Percentiles rank a stretch among this genome's conserved stretches.
These are phyloP conservation scores for Oreonectes daqikongensis DNA, from an alignment of 2,797 vertebrate genomes.

Conservation along the genomic window DNA sequence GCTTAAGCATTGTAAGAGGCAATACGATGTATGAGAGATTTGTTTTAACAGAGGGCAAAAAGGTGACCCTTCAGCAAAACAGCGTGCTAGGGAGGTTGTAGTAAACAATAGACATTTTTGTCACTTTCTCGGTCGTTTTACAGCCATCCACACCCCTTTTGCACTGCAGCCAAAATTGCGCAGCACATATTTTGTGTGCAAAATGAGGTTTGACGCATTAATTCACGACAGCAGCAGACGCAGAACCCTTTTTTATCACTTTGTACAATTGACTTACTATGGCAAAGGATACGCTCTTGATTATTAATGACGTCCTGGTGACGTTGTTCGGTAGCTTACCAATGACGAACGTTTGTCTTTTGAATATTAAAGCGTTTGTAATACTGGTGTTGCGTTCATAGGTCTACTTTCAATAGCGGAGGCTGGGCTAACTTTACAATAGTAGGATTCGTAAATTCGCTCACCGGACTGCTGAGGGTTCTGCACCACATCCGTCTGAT, in stretches of 20 bases:
- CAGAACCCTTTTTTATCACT: background rate
- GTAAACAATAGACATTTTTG: too few species aligned
- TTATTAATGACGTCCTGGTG: background rate
- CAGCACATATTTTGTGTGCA: conserved; percentile 5
- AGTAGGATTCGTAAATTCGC: background rate
- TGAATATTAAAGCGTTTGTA: background rate
- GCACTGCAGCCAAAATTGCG: conserved; percentile 27
- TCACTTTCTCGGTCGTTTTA: background rate
- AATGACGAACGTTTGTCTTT: background rate
- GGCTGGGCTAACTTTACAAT: background rate
- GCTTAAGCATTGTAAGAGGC: too few species aligned
- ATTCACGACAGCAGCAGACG: background rate
- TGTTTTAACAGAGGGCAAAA: too few species aligned
- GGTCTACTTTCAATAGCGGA: background rate
- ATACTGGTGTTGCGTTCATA: background rate
- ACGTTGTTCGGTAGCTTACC: background rate
- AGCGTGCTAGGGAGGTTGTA: too few species aligned
- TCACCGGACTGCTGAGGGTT: conserved; percentile 2
- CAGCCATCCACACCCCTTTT: background rate
- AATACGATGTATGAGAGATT: too few species aligned
- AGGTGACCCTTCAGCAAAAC: too few species aligned
- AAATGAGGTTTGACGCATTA: background rate
- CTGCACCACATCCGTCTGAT: conserved; percentile 18
- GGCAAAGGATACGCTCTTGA: background rate
- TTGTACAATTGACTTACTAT: background rate